Conservation (phyloP, 1,140 invertebrate genomes). For the Intoshia linei region DNA sequence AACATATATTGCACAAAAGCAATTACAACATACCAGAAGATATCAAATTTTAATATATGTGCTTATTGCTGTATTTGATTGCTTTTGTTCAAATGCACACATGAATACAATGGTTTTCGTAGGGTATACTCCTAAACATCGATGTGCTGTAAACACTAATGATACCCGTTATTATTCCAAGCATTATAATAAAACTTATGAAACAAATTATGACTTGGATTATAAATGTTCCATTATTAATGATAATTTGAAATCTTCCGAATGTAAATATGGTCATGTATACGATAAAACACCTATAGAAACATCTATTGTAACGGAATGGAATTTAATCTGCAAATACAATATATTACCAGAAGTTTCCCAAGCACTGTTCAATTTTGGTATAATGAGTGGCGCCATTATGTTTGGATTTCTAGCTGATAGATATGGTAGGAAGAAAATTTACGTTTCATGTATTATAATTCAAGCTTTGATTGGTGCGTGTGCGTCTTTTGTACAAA, state of each 20-base stretch:
- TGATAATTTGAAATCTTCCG: no score
- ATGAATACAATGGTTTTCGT: slow-evolving; percentile 5
- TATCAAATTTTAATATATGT: slow-evolving; percentile 4
- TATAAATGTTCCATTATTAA: no score
- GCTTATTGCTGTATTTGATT: slow-evolving; percentile 4
- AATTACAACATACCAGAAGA: no score
- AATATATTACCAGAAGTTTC: slow-evolving; percentile 32
- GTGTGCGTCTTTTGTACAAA: no score
- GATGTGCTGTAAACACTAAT: slow-evolving; percentile 2
- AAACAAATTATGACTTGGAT: no score
- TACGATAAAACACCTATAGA: not conserved
- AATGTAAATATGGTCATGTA: not conserved
- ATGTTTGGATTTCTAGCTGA: slow-evolving; percentile 42
- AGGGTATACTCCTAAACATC: slow-evolving; percentile 3
- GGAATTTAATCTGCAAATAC: slow-evolving; percentile 36
- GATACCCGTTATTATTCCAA: not conserved
- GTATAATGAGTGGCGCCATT: slow-evolving; percentile 39
- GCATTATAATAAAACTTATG: no score
- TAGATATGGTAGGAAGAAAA: slow-evolving; percentile 22
- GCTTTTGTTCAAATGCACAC: slow-evolving; percentile 4
- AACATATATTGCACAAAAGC: no score
- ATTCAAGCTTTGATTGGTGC: no score
- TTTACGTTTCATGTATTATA: slow-evolving; percentile 2
- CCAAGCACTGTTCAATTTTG: slow-evolving; percentile 41
- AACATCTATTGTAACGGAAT: slow-evolving; percentile 21